phyloP scores from a whole-genome alignment of 2,113 vertebrate species.

The Ammodytes marinus region DNA sequence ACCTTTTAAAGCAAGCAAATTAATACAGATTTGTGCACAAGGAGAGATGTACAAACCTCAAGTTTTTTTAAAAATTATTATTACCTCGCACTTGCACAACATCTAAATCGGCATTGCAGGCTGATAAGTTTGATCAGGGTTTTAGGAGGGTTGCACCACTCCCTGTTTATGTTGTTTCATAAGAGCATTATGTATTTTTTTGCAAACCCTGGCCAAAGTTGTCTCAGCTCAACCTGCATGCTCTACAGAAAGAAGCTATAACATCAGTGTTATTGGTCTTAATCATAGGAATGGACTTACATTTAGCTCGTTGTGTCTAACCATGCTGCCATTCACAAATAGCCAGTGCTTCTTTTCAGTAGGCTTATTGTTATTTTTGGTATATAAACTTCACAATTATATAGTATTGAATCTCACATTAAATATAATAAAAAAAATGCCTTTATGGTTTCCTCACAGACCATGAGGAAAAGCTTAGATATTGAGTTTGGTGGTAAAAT shows the following conservation, averaged over 20 bases:
- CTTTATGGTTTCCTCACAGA: slow-evolving; percentile 11
- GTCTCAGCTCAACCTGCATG: background rate
- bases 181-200: background rate
- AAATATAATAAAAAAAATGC: slow-evolving; percentile 6
- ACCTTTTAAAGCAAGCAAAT: slow-evolving; percentile 2
- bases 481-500: slow-evolving; percentile 11
- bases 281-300: background rate
- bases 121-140: background rate
- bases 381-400: slow-evolving; percentile 1
- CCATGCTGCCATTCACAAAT: slow-evolving; percentile 1
- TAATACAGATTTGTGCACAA: slow-evolving; percentile 10
- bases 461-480: slow-evolving; percentile 5
- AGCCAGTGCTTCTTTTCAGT: slow-evolving; percentile 8
- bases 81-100: background rate
- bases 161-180: background rate
- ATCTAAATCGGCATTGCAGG: slow-evolving; percentile 6
- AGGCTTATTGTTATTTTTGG: background rate
- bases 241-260: background rate
- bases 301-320: background rate
- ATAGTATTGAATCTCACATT: slow-evolving; percentile 4
- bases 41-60: background rate
- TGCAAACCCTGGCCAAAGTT: background rate
- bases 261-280: slow-evolving; percentile 12
- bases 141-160: background rate
- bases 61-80: background rate